Evolutionary conservation across 2,888 invertebrate genomes (phyloP).

Genomic region (Euphydryas editha): DNA sequence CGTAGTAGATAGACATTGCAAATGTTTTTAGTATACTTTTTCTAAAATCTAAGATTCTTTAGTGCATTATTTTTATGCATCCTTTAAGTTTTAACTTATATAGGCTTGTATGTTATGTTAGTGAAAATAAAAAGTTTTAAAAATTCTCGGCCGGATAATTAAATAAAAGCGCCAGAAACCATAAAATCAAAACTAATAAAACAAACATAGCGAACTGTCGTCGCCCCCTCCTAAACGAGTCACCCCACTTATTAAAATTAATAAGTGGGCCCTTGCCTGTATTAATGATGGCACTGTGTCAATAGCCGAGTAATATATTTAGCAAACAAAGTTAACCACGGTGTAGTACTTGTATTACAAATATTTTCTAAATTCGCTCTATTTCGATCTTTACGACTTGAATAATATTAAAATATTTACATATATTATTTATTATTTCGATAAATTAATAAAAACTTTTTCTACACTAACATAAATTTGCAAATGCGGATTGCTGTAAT

Average conservation of each 20-base stretch:
- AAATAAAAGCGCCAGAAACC: conserved; percentile 51
- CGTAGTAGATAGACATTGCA: no score
- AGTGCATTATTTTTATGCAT: background rate
- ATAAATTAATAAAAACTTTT: background rate
- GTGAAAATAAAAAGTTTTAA: conserved; percentile 14
- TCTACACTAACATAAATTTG: background rate
- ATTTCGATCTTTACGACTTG: background rate
- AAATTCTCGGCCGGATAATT: conserved; percentile 21
- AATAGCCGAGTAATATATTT: conserved; percentile 80
- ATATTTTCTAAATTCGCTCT: background rate
- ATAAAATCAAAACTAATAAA: conserved; percentile 80
- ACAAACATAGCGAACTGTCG: conserved; percentile 64
- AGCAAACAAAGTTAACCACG: conserved; percentile 73
- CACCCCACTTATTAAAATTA: conserved; percentile 83
- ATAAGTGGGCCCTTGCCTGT: conserved; percentile 79
- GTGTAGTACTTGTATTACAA: conserved; percentile 40
- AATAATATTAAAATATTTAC: background rate
- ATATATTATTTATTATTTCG: background rate
- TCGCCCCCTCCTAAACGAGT: conserved; percentile 66
- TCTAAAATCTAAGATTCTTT: no score
- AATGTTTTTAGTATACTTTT: no score
- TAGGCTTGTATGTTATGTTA: background rate
- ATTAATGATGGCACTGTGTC: conserved; percentile 82
- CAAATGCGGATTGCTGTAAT: no score
- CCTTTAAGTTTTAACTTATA: background rate